These are phyloP conservation scores for Calyptomena viridis DNA, from an alignment of 2,113 vertebrate species.

Conservation along the genomic window DNA sequence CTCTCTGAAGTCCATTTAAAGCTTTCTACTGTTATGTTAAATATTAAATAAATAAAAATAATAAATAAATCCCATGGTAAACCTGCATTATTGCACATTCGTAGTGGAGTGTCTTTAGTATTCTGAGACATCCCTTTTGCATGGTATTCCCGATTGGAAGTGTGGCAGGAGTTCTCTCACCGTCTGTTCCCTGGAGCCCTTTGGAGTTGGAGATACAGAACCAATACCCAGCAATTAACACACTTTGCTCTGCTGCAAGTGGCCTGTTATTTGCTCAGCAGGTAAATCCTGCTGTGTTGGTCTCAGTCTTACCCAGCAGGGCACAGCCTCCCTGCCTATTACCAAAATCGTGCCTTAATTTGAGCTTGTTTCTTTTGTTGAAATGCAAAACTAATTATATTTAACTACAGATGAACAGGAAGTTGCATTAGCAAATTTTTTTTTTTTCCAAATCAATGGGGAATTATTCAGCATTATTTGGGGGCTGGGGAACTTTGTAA, in stretches of 20 bases:
- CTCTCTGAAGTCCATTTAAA: neutral
- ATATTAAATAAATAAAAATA: neutral
- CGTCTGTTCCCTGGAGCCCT: neutral
- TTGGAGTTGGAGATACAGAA: neutral
- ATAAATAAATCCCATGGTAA: fast-evolving
- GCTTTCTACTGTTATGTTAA: neutral
- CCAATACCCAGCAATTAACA: neutral
- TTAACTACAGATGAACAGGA: slow-evolving; percentile 50
- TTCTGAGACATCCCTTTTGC: fast-evolving
- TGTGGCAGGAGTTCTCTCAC: neutral
- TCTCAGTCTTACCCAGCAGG: slow-evolving; percentile 27
- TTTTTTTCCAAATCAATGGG: slow-evolving; percentile 33
- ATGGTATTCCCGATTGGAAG: neutral
- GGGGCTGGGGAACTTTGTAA: slow-evolving; percentile 29
- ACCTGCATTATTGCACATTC: neutral
- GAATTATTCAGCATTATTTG: slow-evolving; percentile 53
- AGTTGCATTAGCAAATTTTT: slow-evolving; percentile 45
- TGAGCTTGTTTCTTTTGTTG: slow-evolving; percentile 64
- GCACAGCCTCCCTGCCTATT: slow-evolving; percentile 15
- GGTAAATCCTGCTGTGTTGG: slow-evolving; percentile 25
- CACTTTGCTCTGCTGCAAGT: neutral
- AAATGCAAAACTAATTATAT: slow-evolving; percentile 67
- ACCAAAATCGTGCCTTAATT: slow-evolving; percentile 32
- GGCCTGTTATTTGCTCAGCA: slow-evolving; percentile 4
- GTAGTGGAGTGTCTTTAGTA: fast-evolving